phyloP scores from a whole-genome alignment of 1,140 invertebrate genomes.

The Pygmarrhopalites habei region DNA sequence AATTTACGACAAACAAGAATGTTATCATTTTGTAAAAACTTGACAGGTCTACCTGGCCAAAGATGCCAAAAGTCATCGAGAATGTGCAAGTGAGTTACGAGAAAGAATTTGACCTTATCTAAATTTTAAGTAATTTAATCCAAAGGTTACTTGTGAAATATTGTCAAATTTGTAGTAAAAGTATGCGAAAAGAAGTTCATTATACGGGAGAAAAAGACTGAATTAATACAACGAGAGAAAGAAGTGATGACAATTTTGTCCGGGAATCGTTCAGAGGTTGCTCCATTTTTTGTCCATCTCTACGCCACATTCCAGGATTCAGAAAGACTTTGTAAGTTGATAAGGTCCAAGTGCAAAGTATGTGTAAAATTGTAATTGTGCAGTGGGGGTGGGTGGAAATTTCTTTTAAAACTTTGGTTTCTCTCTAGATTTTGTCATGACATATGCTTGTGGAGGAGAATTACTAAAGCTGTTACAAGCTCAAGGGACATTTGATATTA shows the following conservation, averaged over 20 bases:
- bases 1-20: conserved; percentile 3
- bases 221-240: conserved; percentile 88
- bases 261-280: conserved; percentile 47
- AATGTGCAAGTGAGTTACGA: conserved; percentile 81
- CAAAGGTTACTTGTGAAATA: background rate
- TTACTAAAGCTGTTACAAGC: conserved; percentile 84
- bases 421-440: conserved; percentile 78
- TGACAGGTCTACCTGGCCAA: conserved; percentile 32
- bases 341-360: background rate
- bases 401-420: background rate
- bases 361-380: background rate
- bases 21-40: background rate
- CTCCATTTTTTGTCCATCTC: conserved; percentile 82
- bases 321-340: conserved; percentile 68
- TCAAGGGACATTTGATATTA: conserved; percentile 79
- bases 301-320: conserved; percentile 95
- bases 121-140: too few species aligned
- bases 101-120: conserved; percentile 1
- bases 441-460: conserved; percentile 91
- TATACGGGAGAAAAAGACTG: conserved; percentile 81
- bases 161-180: conserved; percentile 65
- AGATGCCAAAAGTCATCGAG: conserved; percentile 67
- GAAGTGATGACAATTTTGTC: conserved; percentile 74
- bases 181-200: conserved; percentile 91
- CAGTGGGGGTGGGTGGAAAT: background rate